Base-by-base conservation (phyloP, 2,113 vertebrate species). In the Mormyrus iriodes region DNA sequence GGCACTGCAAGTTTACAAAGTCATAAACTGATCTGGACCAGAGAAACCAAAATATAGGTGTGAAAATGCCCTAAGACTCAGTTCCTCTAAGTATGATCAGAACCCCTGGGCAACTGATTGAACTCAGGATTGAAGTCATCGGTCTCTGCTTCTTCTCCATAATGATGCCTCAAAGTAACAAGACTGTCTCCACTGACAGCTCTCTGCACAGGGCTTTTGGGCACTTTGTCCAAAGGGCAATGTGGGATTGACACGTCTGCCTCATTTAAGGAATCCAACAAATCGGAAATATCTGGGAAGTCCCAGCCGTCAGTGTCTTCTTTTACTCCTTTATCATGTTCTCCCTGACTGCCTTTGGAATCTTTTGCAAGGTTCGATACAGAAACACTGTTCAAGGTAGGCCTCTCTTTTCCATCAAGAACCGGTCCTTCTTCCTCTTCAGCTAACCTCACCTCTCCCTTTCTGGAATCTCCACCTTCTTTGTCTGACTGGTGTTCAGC, bases 251-350 rank as follows among this genome's bases (percentile, higher is more conserved):
- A 35, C 24, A 61, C 19, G 24, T 94, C 94, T 1, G 85, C 87
- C 2, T 94, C 92, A 31, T 90, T 91, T 44, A 94, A 85, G 4
- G 94, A 93, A 83, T 95, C 95, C 88, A 96, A 91, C 83, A 96
- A 91, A 88, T 96, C 94, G 12, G 95, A 95, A 85, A 96, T 95
- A 91, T 96, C 96, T 85, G 95, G 95, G 88, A 96, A 95, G 27
- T 96, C 95, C 96, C 95, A 96, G 1, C 95, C 95, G 1, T 89
- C 58, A 8, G 15, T 7, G 8, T 19, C 6, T 5, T 19, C 55
- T 31, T 52, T 46, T 39, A 24, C 44, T 27, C 5, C 55, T 51
- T 42, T 27, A 39, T 21, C 83, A n/a, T 52, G n/a, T 49, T 53
- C 19, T 46, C 53, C 13, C 46, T 39, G 51, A 17, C 85, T 21